Percentiles rank a stretch among this genome's conserved stretches.
phyloP scores from a whole-genome alignment of 2,888 invertebrate species.

The Spicauda simplicius region DNA sequence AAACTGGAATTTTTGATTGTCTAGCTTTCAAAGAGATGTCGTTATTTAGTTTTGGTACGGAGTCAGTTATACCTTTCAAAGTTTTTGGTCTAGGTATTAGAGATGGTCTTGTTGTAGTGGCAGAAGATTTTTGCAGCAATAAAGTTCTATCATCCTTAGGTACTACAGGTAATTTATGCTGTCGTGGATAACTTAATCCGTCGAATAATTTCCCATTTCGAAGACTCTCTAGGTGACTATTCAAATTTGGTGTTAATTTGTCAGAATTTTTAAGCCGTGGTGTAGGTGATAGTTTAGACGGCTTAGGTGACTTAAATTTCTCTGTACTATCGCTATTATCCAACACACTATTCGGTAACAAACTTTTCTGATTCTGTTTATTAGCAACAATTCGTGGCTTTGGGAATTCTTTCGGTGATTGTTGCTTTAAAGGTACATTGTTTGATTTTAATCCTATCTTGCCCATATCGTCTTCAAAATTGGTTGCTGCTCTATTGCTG shows the following conservation, averaged over 20 bases:
- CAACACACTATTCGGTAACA: neutral
- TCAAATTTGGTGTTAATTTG: neutral
- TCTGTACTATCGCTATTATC: neutral
- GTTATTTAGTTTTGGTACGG: neutral
- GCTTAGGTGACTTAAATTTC: neutral
- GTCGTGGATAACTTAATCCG: neutral
- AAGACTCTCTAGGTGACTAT: neutral
- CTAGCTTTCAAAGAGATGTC: neutral
- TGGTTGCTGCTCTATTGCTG: neutral
- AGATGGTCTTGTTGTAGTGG: slow-evolving; percentile 8
- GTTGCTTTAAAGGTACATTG: neutral
- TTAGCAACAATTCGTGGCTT: neutral
- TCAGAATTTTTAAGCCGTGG: neutral
- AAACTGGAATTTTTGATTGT: neutral
- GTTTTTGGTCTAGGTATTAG: slow-evolving; percentile 16
- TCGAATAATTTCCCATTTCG: neutral
- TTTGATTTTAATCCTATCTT: neutral
- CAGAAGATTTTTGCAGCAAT: neutral
- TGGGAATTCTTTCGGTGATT: neutral
- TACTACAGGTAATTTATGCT: neutral
- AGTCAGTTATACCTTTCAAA: slow-evolving; percentile 7
- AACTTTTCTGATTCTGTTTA: neutral
- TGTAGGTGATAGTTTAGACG: neutral
- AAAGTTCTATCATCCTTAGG: neutral
- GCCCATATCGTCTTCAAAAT: neutral